Evolutionary conservation across 2,888 invertebrate genomes (phyloP), one percentile per base, ranked within the genome.

Genomic region (Dermolepida albohirtum): DNA sequence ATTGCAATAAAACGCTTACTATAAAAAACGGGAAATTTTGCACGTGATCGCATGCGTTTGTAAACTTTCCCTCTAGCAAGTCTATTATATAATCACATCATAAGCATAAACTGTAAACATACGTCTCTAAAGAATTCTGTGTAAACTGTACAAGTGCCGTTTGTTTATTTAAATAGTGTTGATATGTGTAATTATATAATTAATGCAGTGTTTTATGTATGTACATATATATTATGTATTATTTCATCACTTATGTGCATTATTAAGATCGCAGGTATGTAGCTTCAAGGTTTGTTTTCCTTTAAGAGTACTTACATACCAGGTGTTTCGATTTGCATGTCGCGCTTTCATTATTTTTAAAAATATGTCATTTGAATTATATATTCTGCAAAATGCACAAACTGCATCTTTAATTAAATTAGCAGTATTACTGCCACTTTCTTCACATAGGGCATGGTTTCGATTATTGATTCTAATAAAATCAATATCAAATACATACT

Each of bases 111-210:
- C 4, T 22, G 22, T 22, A 22, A 22, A 22, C 22, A 22, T 1
- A 22, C 22, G 4, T 22, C 22, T 22, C 34, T 34, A 34, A 54
- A 40, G 40, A 54, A 54, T 54, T 39, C 40, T 11, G 11, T 8
- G 4, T 16, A 14, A 17, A 54, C 39, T 16, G 40, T 40, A 40
- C 40, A 29, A 12, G 51, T 52, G 54, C 54, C 12, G 54, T 54
- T 54, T 54, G 40, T 54, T 54, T 54, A 54, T 54, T 39, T 17
- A 54, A 54, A 54, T 17, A 17, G 16, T 51, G 6, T 29, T 29
- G 51, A 2, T 51, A 41, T 41, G 11, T 41, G 27, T 29, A 12
- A 8, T 51, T 34, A 1, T 7, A 14, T 34, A 29, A 17, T 11
- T 50, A 50, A 27, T 7, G 29, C 7, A 1, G n/a, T 34, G 34